A percentile compares a stretch with the other conserved stretches of the same genome.
These are phyloP conservation scores for Pterois miles DNA, from an alignment of 2,797 vertebrate species.

Conservation along the genomic window DNA sequence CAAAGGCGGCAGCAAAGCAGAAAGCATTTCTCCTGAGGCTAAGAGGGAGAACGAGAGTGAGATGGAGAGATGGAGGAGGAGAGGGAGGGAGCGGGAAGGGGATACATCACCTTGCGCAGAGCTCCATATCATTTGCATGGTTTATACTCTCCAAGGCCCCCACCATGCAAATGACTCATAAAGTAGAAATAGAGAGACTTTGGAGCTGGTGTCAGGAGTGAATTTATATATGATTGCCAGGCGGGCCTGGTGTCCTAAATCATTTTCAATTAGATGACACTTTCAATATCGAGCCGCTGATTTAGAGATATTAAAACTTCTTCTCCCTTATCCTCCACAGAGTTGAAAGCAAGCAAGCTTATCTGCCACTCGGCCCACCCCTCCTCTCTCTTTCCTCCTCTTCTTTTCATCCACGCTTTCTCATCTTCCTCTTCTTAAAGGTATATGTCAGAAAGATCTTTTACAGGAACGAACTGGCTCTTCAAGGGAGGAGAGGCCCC, in stretches of 20 bases:
- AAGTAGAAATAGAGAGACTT: conserved; percentile 85
- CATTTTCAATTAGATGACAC: conserved; percentile 89
- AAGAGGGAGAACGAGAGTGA: conserved; percentile 67
- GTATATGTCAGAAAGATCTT: conserved; percentile 61
- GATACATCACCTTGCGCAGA: conserved; percentile 79
- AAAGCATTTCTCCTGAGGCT: conserved; percentile 82
- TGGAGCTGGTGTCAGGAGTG: conserved; percentile 82
- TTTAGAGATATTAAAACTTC: conserved; percentile 87
- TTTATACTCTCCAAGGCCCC: conserved; percentile 83
- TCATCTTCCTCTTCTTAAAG: conserved; percentile 72
- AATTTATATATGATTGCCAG: conserved; percentile 83
- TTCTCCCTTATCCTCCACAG: conserved; percentile 72
- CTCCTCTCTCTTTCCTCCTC: conserved; percentile 32
- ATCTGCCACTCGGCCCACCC: conserved; percentile 57
- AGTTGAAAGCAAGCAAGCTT: conserved; percentile 80
- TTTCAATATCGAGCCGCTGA: conserved; percentile 85
- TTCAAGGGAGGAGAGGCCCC: conserved; percentile 32
- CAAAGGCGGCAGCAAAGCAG: conserved; percentile 79
- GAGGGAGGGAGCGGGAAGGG: conserved; percentile 34
- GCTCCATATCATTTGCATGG: conserved; percentile 84
- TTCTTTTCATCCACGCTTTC: conserved; percentile 56
- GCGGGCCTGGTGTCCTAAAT: conserved; percentile 79
- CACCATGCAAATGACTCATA: conserved; percentile 86
- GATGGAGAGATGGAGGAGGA: conserved; percentile 60
- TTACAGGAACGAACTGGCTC: conserved; percentile 40